phyloP scores from a whole-genome alignment of 2,113 vertebrate genomes.

The Pao palembangensis region DNA sequence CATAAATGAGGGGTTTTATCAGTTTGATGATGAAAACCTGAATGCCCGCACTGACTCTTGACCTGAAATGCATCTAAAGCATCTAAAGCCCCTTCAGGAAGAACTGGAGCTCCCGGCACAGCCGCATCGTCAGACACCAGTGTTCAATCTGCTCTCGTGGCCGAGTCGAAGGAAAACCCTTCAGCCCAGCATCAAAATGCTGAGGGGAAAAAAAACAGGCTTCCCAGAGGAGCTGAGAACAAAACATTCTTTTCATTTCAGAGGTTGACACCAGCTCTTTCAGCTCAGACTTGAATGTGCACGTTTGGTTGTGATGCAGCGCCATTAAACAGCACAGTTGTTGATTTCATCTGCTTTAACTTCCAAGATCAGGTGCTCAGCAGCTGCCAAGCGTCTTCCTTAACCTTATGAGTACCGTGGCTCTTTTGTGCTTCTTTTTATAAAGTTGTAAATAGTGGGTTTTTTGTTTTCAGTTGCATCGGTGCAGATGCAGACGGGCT shows the following conservation, averaged over 20 bases:
- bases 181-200: not conserved
- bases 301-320: conserved; percentile 5
- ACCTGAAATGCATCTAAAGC: not conserved
- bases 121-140: not conserved
- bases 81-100: not conserved
- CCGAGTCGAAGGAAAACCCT: not conserved
- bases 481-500: conserved; percentile 16
- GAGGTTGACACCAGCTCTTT: too few species aligned
- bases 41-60: not conserved
- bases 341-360: conserved; percentile 27
- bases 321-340: conserved; percentile 17
- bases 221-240: not conserved
- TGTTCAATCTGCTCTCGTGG: not conserved
- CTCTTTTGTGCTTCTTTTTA: conserved; percentile 48
- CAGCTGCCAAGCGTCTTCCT: conserved; percentile 24
- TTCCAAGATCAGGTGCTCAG: conserved; percentile 37
- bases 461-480: conserved; percentile 50
- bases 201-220: not conserved
- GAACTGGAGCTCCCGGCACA: not conserved
- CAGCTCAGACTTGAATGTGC: not conserved
- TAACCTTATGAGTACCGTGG: conserved; percentile 33
- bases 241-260: too few species aligned
- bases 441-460: conserved; percentile 43
- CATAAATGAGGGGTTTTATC: not conserved
- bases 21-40: not conserved